Evolutionary conservation across 1,140 invertebrate genomes (phyloP).

Genomic region (Metopolophium dirhodum): DNA sequence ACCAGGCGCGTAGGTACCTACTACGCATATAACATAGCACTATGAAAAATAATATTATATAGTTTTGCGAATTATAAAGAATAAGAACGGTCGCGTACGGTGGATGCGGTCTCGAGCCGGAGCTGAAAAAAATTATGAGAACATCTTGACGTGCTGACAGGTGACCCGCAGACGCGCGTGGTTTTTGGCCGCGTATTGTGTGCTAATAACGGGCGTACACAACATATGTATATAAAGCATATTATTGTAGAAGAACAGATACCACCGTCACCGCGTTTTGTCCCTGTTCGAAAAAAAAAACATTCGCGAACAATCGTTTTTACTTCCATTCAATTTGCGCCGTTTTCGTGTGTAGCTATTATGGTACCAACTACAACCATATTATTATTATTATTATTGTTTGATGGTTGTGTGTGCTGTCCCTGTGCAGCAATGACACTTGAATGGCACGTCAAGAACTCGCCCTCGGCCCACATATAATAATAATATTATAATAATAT

Average conservation of each 20-base stretch:
- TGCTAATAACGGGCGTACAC: slow-evolving; percentile 16
- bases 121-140: background rate
- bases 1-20: background rate
- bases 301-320: slow-evolving; percentile 30
- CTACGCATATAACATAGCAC: background rate
- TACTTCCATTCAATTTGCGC: slow-evolving; percentile 29
- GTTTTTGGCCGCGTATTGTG: background rate
- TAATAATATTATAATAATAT: background rate
- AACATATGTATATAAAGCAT: background rate
- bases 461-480: background rate
- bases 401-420: background rate
- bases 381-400: background rate
- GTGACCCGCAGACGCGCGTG: slow-evolving; percentile 26
- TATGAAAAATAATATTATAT: background rate
- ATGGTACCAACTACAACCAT: background rate
- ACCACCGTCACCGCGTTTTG: background rate
- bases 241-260: background rate
- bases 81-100: background rate
- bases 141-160: slow-evolving; percentile 43
- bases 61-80: background rate
- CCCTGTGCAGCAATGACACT: background rate
- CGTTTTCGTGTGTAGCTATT: background rate
- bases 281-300: background rate
- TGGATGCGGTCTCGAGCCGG: background rate
- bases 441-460: slow-evolving; percentile 35